A percentile compares a stretch with the other conserved stretches of the same genome.
Evolutionary conservation across 2,797 vertebrate genomes (phyloP).

Genomic region (Pseudocheirus occidentalis): DNA sequence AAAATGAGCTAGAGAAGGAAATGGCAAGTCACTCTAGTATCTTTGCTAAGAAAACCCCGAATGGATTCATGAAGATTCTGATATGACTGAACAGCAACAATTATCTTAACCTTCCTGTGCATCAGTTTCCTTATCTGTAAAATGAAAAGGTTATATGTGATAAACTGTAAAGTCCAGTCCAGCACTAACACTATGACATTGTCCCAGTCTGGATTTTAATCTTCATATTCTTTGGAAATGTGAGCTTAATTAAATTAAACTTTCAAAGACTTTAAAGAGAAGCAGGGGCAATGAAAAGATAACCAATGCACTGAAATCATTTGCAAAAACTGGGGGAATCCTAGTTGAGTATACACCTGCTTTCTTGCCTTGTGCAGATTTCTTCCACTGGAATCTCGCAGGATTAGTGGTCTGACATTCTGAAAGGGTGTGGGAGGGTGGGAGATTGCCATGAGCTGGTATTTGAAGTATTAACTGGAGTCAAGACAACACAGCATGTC

Average conservation of each 20-base stretch:
- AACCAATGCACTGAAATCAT: background rate
- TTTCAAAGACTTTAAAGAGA: background rate
- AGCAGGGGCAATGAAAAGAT: background rate
- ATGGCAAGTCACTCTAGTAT: background rate
- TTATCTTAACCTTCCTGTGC: background rate
- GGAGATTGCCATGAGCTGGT: background rate
- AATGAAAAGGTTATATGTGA: background rate
- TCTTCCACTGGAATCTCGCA: background rate
- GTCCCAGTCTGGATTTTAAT: background rate
- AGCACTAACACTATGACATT: background rate
- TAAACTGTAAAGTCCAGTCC: background rate
- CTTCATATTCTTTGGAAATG: background rate
- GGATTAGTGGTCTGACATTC: background rate
- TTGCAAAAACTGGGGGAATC: background rate
- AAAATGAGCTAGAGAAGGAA: no score
- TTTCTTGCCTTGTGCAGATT: background rate
- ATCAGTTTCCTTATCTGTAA: background rate
- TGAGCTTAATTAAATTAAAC: background rate
- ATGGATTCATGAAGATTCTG: background rate
- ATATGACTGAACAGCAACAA: background rate
- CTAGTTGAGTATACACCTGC: background rate
- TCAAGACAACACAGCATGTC: background rate
- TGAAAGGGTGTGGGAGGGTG: background rate
- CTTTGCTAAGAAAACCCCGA: background rate
- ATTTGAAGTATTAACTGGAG: background rate